Evolutionary conservation across 2,888 invertebrate genomes (phyloP), one percentile per base, ranked within the genome.

Genomic region (Aporophyla nigra): DNA sequence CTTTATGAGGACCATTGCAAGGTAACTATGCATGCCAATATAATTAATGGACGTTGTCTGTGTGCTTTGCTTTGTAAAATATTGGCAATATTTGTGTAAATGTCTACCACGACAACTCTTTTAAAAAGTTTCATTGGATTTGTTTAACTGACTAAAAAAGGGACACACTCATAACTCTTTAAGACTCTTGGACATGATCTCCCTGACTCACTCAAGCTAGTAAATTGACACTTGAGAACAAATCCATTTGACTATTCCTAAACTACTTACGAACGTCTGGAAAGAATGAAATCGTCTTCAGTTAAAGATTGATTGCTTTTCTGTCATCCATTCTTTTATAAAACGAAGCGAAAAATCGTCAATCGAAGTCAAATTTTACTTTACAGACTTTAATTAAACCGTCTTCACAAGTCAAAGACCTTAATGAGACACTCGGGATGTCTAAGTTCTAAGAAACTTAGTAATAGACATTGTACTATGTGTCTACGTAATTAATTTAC

Each of bases 401-500:
- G 53, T 79, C 71, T 74, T 75, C 40, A 65, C 27, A 46, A 71
- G 78, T 78, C 76, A 76, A 62, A 71, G 59, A 73, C 81, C 66
- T 67, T 62, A 76, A 82, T 40, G 63, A 79, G 71, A 62, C 85
- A 49, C 66, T 78, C 65, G 74, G 71, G 76, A 70, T 74, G 74
- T 71, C 76, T 68, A 75, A 82, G 53, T 82, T 82, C 49, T 61
- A 74, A 71, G 73, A 86, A 84, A 82, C 73, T 85, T 82, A 51
- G 65, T 78, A 74, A 78, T 71, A 76, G 67, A 82, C 59, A 75
- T 40, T 49, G 46, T 71, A 51, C 40, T 67, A 56, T 65, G 68
- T 67, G 63, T 74, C 66, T 61, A n/a, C 56, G 73, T 85, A 75
- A 84, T 86, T 86, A 86, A 84, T 85, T 82, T 77, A 53, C 49